A percentile compares a stretch with the other conserved stretches of the same genome.
Conservation (phyloP, 1,140 invertebrate species). For the Cydia pomonella region DNA sequence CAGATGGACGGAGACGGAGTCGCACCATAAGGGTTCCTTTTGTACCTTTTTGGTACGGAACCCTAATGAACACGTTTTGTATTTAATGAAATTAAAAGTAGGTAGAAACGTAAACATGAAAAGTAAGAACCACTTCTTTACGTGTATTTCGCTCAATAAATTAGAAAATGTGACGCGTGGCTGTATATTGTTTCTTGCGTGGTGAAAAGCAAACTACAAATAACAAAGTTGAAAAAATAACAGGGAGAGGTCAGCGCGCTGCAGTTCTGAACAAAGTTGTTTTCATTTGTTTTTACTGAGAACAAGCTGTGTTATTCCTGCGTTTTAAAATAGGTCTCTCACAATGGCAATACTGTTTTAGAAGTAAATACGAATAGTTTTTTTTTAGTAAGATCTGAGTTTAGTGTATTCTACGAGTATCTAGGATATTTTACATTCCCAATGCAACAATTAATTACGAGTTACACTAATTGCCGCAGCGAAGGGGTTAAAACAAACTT, state of each 20-base stretch:
- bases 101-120: too few species aligned
- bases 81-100: too few species aligned
- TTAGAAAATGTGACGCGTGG: conserved; percentile 12
- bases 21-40: too few species aligned
- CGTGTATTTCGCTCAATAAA: conserved; percentile 9
- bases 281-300: conserved; percentile 19
- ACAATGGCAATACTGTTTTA: background rate
- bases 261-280: conserved; percentile 7
- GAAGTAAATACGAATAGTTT: background rate
- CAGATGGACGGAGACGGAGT: too few species aligned
- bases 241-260: background rate
- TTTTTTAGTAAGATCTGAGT: background rate
- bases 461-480: too few species aligned
- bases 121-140: background rate
- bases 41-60: too few species aligned
- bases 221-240: conserved; percentile 25
- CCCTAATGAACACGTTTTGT: too few species aligned
- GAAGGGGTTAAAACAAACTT: too few species aligned
- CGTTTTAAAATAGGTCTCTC: background rate
- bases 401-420: background rate
- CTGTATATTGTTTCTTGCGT: conserved; percentile 1
- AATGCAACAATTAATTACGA: too few species aligned
- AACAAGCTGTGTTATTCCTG: conserved; percentile 7
- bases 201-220: conserved; percentile 23
- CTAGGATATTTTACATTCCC: too few species aligned